Evolutionary conservation across 2,888 invertebrate species (phyloP), one percentile per base, ranked within the genome.

Genomic region (Maniola hyperantus): DNA sequence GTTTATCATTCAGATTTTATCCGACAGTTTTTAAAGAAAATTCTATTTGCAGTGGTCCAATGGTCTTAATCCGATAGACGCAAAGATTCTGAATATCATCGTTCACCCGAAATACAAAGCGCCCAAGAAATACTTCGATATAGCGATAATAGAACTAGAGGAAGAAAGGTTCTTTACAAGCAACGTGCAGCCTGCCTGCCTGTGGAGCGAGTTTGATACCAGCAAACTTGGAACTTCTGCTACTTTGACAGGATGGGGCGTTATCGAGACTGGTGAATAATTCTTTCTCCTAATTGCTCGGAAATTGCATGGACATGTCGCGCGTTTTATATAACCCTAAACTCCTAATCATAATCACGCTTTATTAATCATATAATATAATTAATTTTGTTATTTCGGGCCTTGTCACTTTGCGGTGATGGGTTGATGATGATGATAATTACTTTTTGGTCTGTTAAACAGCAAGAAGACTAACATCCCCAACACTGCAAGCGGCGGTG

Each of bases 391-490:
- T 1, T 26, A 26, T 2, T 26, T 26, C 26, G 4, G 4, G 26
- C 26, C 26, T 26, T 26, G 2, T 34, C 34, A 34, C 6, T 34
- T 0, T 34, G 34, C 6, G 7, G 7, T 6, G 34, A 34, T 34
- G 6, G 34, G 6, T 5, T 34, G 7, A 34, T 34, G 34, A 34
- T 5, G 6, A 33, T 33, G 0, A 18, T 50, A 15, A 50, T 8
- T 51, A 55, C 18, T 57, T 48, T 5, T 10, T 20, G 36, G 18
- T 59, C 4, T 6, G 59, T 73, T 26, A 26, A n/a, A 5, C 70
- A 83, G 83, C 71, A 33, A 72, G 75, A 7, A 75, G 65, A 15
- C 69, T 53, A 5, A 81, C 71, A 0, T 83, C 83, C 0, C 81
- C 84, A 5, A 65, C 15, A 53, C 68, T 80, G 0, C 77, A 77